Base-by-base conservation (phyloP, 1,140 invertebrate genomes). In the Drosophila insularis region DNA sequence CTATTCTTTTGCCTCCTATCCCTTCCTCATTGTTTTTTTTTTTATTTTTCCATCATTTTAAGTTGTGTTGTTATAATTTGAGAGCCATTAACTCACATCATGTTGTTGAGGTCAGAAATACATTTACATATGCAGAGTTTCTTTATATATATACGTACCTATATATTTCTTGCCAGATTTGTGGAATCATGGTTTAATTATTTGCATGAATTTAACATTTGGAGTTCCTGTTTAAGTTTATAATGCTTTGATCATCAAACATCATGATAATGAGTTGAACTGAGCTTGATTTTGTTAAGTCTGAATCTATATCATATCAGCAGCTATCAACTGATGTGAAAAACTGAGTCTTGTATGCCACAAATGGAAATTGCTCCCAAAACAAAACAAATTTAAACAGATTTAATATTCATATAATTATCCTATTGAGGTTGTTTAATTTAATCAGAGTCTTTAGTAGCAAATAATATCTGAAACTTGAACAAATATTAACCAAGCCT, bases 171-270 rank as follows among this genome's bases (percentile, higher is more conserved):
- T 27, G 5, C 27, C 27, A 68, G 65, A 63, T 63, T 71, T 50
- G 55, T 68, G 43, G 71, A 71, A 66, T 81, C 82, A 71, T 82
- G 79, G 67, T 82, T 82, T 77, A 85, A 89, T 82, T 89, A 82
- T 87, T 87, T 73, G 82, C 87, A 89, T 87, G 76, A 89, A 80
- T 68, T 50, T 66, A 60, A 76, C 63, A 62, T 82, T 79, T 68
- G 60, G 35, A 66, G 63, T 68, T 53, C 21, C 63, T 50, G 60
- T 27, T 14, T 39, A 32, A 23, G 21, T 67, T 43, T 39, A 59
- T 37, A 11, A 37, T 37, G 35, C 27, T 27, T 14, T 17, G 2
- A 40, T 60, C 7, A 35, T 23, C 8, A 43, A 32, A 56, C 35
- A 65, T 32, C 6, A 32, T 37, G 4, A 37, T 37, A 2, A 19